A percentile compares a stretch with the other conserved stretches of the same genome.
These are phyloP conservation scores for Danio choprae DNA, from an alignment of 2,797 vertebrate species.

Conservation along the genomic window DNA sequence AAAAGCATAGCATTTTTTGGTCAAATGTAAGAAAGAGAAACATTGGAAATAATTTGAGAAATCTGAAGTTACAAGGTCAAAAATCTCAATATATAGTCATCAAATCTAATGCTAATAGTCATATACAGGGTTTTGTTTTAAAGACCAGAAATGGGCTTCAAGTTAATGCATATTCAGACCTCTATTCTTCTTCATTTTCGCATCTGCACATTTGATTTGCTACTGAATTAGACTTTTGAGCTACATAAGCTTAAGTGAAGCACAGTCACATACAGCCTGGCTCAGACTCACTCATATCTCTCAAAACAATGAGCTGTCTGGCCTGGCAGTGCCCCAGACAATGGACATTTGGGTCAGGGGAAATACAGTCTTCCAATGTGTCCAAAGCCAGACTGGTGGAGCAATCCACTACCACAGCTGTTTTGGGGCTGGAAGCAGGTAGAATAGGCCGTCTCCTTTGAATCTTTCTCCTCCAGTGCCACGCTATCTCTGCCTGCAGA, in stretches of 20 bases:
- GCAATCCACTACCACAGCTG: slow-evolving; percentile 17
- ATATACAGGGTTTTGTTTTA: slow-evolving; percentile 11
- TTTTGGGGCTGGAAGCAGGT: background rate
- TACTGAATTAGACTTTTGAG: slow-evolving; percentile 12
- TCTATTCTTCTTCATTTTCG: background rate
- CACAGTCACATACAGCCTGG: slow-evolving; percentile 36
- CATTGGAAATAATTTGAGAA: too few species aligned
- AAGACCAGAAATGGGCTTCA: background rate
- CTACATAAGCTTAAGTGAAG: slow-evolving; percentile 31
- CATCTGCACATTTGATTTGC: slow-evolving; percentile 7
- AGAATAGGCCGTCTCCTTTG: slow-evolving; percentile 8
- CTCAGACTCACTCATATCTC: slow-evolving; percentile 45
- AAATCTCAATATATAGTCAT: too few species aligned
- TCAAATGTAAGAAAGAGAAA: too few species aligned
- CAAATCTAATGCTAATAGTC: too few species aligned
- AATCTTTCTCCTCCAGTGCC: background rate
- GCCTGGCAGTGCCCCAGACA: slow-evolving; percentile 34
- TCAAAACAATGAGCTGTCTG: slow-evolving; percentile 53
- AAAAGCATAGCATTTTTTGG: too few species aligned
- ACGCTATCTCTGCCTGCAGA: slow-evolving; percentile 38
- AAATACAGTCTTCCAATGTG: slow-evolving; percentile 34
- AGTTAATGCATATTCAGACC: background rate
- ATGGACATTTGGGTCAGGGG: slow-evolving; percentile 42
- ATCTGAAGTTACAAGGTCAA: too few species aligned
- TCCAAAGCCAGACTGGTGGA: background rate